Conservation (phyloP, 2,797 vertebrate genomes). For the Sebastes steindachneri region DNA sequence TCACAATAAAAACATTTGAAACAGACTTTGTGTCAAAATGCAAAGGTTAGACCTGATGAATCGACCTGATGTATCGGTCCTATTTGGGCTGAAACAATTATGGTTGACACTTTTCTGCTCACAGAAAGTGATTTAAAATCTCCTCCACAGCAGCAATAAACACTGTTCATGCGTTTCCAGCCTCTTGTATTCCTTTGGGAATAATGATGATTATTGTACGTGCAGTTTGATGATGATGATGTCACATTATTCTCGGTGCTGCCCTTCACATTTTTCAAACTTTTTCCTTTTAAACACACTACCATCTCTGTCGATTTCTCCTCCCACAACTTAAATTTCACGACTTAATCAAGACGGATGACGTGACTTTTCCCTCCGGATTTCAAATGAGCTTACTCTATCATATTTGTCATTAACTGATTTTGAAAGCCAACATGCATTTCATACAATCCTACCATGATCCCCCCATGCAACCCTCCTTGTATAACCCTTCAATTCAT, state of each 20-base stretch:
- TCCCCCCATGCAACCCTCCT: conserved; percentile 55
- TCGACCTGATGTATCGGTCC: neutral
- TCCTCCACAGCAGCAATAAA: neutral
- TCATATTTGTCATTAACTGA: conserved; percentile 64
- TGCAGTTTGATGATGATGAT: conserved; percentile 17
- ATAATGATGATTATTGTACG: conserved; percentile 15
- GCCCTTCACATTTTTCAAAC: conserved; percentile 20
- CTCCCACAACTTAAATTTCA: conserved; percentile 38
- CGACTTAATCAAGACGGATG: conserved; percentile 56
- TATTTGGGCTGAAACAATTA: neutral
- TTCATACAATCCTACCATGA: conserved; percentile 58
- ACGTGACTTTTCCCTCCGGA: conserved; percentile 11
- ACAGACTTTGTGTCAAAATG: neutral
- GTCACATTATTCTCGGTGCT: conserved; percentile 13
- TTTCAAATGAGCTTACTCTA: conserved; percentile 59
- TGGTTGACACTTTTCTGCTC: neutral
- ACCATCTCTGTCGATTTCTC: conserved; percentile 21
- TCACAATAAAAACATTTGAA: too few species aligned
- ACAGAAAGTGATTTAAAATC: neutral
- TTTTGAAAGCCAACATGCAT: conserved; percentile 68
- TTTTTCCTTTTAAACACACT: neutral
- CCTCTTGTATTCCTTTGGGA: neutral
- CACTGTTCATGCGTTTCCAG: neutral
- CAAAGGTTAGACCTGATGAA: neutral
- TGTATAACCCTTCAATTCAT: conserved; percentile 64